Evolutionary conservation across 2,888 invertebrate genomes (phyloP), one percentile per base, ranked within the genome.

Genomic region (Drosophila greeni): DNA sequence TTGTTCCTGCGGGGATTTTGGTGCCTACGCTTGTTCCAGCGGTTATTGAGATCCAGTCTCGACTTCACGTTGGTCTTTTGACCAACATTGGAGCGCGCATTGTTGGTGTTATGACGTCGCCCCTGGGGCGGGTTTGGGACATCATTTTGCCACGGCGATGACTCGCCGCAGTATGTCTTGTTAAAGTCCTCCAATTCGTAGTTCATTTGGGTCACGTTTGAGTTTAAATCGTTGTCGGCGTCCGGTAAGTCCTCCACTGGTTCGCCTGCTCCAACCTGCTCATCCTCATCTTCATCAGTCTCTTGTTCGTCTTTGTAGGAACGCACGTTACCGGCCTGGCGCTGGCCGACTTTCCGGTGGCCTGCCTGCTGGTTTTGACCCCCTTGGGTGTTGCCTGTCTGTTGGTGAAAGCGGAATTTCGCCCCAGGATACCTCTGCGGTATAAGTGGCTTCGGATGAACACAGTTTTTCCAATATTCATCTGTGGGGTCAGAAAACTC

Each of bases 41-140:
- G 45, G 20, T 45, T 45, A 16, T 58, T 42, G 0, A 33, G 26
- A 20, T 58, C 31, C 2, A 59, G 31, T 2, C 66, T 42, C 2
- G 51, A 42, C 23, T 29, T 66, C 2, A 43, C 36, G 5, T 48
- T 34, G 18, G 2, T 0, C 29, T 20, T 45, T 31, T 45, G 45
- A 5, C 18, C 45, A 20, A 18, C 20, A 34, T 29, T 37, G 12
- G 29, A 5, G 3, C 34, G 61, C 11, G 64, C 54, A 5, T 82
- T 72, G 11, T 73, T 74, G 4, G 72, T 43, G 53, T 82, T 82
- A 51, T 75, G 59, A 58, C 74, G 70, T 9, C 82, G 82, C 72
- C 75, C 73, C 20, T 78, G 79, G 0, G 60, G 66, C n/a, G 0
- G 84, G 81, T 1, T 47, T 51, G 3, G 26, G 5, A 14, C 14